Conservation (phyloP, 1,140 invertebrate genomes). For the Atta colombica region DNA sequence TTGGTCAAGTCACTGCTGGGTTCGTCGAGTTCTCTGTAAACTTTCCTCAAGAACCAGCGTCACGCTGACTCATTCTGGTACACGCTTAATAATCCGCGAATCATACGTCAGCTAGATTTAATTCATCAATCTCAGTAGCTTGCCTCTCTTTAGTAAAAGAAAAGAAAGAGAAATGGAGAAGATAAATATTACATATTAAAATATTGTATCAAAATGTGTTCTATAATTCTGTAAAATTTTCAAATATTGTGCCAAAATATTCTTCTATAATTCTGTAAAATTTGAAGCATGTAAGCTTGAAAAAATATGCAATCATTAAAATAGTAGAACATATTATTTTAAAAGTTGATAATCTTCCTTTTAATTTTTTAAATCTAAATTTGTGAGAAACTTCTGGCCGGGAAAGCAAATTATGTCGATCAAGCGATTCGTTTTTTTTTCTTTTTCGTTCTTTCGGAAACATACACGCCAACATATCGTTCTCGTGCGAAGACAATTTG, state of each 20-base stretch:
- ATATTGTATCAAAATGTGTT: constrained; percentile 1
- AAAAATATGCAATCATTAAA: background rate
- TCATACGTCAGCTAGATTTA: constrained; percentile 30
- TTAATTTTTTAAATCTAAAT: background rate
- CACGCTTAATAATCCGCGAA: constrained; percentile 41
- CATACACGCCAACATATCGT: constrained; percentile 18
- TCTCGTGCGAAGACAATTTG: constrained; percentile 56
- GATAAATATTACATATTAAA: constrained; percentile 2
- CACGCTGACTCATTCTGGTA: constrained; percentile 39
- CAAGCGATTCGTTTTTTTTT: background rate
- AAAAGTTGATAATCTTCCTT: background rate
- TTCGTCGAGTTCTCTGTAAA: constrained; percentile 38
- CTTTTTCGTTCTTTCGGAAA: constrained; percentile 18
- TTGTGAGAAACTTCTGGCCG: constrained; percentile 6
- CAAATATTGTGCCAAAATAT: constrained; percentile 2
- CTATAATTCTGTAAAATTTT: background rate
- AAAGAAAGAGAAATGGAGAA: background rate
- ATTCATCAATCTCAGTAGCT: constrained; percentile 4
- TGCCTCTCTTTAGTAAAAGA: background rate
- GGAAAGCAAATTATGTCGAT: constrained; percentile 52
- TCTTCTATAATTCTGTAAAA: background rate
- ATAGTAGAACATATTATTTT: background rate
- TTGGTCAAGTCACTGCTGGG: constrained; percentile 27
- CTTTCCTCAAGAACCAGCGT: constrained; percentile 25
- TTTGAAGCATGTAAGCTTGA: background rate